These are phyloP conservation scores for Stomorhina lunata DNA, from an alignment of 2,888 invertebrate species.

Conservation along the genomic window DNA sequence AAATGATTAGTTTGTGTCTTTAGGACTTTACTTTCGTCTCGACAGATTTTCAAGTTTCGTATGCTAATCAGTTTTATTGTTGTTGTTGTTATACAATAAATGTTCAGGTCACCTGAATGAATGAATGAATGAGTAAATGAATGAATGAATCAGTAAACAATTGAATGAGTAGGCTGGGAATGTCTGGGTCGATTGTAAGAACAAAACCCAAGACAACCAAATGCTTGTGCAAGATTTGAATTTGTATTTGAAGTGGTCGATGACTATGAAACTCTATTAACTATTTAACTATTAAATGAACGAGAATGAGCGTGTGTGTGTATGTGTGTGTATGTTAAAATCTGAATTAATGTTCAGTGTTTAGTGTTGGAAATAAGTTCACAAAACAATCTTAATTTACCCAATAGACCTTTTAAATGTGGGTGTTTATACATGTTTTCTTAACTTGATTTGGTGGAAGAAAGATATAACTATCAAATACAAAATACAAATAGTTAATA, in stretches of 20 bases:
- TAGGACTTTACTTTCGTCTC: conserved; percentile 2
- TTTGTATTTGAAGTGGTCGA: neutral
- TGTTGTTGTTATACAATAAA: conserved; percentile 13
- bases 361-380: conserved; percentile 65
- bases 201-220: conserved; percentile 5
- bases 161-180: conserved; percentile 60
- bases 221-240: neutral
- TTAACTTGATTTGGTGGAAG: neutral
- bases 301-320: neutral
- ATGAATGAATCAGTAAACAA: conserved; percentile 1
- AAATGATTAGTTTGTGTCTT: conserved; percentile 32
- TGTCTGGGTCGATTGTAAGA: conserved; percentile 20
- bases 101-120: conserved; percentile 42
- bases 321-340: conserved; percentile 66
- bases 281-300: conserved; percentile 16
- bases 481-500: neutral
- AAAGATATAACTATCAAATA: neutral
- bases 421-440: conserved; percentile 40
- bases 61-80: conserved; percentile 51
- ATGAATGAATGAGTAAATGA: neutral
- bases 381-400: conserved; percentile 56
- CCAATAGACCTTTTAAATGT: conserved; percentile 48
- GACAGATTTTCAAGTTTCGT: conserved; percentile 39
- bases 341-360: conserved; percentile 47
- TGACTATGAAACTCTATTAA: neutral